phyloP scores from a whole-genome alignment of 2,888 invertebrate genomes.

The Buathra laborator region DNA sequence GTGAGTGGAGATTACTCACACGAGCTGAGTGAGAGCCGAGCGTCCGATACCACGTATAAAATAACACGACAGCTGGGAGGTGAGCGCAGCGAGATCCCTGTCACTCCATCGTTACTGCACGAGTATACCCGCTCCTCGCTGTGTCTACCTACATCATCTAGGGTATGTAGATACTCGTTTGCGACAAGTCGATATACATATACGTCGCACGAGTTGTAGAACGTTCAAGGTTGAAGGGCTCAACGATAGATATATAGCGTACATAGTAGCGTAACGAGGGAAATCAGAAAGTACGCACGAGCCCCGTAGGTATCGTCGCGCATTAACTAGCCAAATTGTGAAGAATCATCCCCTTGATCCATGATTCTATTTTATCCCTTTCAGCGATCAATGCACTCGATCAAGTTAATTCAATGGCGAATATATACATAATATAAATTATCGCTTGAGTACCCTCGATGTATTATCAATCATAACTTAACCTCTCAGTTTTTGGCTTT shows the following conservation, averaged over 20 bases:
- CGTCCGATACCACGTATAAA: slow-evolving; percentile 74
- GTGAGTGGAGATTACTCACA: slow-evolving; percentile 28
- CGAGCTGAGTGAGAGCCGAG: slow-evolving; percentile 29
- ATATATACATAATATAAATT: too few species aligned
- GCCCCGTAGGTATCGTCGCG: not conserved
- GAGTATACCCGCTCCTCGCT: not conserved
- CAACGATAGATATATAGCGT: not conserved
- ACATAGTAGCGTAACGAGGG: not conserved
- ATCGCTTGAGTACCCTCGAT: too few species aligned
- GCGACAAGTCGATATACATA: slow-evolving; percentile 40
- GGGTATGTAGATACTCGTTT: slow-evolving; percentile 37
- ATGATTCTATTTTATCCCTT: too few species aligned
- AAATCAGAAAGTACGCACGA: not conserved
- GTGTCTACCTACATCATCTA: slow-evolving; percentile 3
- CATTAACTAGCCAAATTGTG: too few species aligned
- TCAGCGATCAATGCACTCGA: too few species aligned
- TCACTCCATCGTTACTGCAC: slow-evolving; percentile 1
- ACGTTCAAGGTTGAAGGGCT: slow-evolving; percentile 43
- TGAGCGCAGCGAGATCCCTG: slow-evolving; percentile 67
- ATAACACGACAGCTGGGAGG: slow-evolving; percentile 80
- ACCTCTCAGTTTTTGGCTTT: too few species aligned
- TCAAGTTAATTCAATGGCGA: too few species aligned
- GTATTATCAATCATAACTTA: too few species aligned
- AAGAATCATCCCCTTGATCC: too few species aligned
- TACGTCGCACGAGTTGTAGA: slow-evolving; percentile 20